A percentile compares a stretch with the other conserved stretches of the same genome.
Evolutionary conservation across 2,113 vertebrate species (phyloP).

Genomic region (Sminthopsis crassicaudata): DNA sequence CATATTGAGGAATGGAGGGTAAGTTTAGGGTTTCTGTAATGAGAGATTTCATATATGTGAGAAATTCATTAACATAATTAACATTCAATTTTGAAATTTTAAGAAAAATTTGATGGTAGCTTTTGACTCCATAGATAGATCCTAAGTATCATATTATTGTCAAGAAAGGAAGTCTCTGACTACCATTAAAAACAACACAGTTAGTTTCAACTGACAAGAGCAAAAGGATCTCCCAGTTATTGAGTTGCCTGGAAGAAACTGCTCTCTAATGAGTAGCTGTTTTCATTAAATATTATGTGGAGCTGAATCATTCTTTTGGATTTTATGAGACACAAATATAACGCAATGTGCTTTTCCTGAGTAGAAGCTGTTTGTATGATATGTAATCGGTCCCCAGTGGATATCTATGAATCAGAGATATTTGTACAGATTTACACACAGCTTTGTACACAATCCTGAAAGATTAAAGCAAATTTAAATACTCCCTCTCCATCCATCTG

Average conservation of each 20-base stretch:
- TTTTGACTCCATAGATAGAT: conserved; percentile 25
- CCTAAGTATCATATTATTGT: not conserved
- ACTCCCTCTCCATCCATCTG: conserved; percentile 8
- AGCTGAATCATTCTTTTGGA: conserved; percentile 70
- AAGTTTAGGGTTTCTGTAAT: not conserved
- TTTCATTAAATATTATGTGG: conserved; percentile 65
- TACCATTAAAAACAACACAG: conserved; percentile 23
- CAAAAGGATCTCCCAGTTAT: conserved; percentile 51
- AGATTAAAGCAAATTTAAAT: conserved; percentile 58
- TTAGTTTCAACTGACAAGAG: conserved; percentile 46
- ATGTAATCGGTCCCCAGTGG: conserved; percentile 46
- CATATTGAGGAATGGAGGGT: not conserved
- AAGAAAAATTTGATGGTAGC: not conserved
- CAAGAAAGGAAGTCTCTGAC: not conserved
- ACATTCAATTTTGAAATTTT: not conserved
- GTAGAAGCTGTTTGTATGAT: conserved; percentile 53
- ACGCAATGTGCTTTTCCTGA: conserved; percentile 51
- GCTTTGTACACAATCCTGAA: conserved; percentile 60
- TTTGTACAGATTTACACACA: conserved; percentile 59
- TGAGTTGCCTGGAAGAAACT: conserved; percentile 52
- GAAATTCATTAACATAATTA: not conserved
- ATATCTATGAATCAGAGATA: conserved; percentile 52
- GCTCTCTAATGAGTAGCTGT: conserved; percentile 58
- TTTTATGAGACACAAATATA: conserved; percentile 62
- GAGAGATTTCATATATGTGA: not conserved